These are phyloP conservation scores for Panonychus citri DNA, from an alignment of 1,140 invertebrate genomes.

Conservation along the genomic window DNA sequence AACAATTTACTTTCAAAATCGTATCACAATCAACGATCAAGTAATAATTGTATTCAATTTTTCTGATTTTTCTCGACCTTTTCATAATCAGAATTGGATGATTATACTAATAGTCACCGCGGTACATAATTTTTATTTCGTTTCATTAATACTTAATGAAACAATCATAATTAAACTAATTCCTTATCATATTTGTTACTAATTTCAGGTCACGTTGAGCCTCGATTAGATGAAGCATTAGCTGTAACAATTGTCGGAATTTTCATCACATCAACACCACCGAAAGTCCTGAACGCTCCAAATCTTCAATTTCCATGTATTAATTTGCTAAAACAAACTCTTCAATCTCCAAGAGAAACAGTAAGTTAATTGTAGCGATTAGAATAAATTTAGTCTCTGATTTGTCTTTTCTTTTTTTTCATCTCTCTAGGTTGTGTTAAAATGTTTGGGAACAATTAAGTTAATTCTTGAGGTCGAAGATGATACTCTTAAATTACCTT, in stretches of 20 bases:
- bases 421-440: conserved; percentile 35
- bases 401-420: neutral
- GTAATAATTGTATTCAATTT: too few species aligned
- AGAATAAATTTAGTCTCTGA: too few species aligned
- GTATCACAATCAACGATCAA: too few species aligned
- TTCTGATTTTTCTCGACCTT: neutral
- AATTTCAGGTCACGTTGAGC: conserved; percentile 38
- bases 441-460: conserved; percentile 48
- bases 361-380: conserved; percentile 26
- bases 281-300: conserved; percentile 43
- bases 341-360: conserved; percentile 44
- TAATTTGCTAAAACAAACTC: conserved; percentile 67
- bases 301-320: conserved; percentile 75
- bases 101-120: too few species aligned
- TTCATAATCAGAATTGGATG: neutral
- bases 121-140: too few species aligned
- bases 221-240: conserved; percentile 53
- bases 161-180: neutral
- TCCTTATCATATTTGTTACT: conserved; percentile 6
- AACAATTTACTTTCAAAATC: too few species aligned
- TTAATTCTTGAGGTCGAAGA: conserved; percentile 48
- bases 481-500: conserved; percentile 40
- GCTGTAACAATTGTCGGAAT: conserved; percentile 65
- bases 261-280: conserved; percentile 54
- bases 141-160: neutral